These are phyloP conservation scores for Caerostris extrusa DNA, from an alignment of 1,140 invertebrate genomes.

Conservation along the genomic window DNA sequence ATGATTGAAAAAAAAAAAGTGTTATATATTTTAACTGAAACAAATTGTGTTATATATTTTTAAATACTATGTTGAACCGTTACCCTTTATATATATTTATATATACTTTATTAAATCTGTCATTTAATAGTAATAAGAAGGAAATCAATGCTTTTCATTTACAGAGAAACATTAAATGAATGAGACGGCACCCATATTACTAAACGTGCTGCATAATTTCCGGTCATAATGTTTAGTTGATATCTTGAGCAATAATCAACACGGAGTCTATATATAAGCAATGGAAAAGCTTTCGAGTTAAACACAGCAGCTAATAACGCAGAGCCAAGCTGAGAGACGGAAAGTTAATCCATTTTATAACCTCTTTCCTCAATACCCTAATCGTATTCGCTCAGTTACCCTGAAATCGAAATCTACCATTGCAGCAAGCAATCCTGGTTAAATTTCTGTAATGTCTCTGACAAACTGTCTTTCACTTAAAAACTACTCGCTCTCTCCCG, in stretches of 20 bases:
- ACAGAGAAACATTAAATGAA: too few relatives aligned
- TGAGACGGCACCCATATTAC: too few relatives aligned
- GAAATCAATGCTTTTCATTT: too few relatives aligned
- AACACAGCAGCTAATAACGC: background rate
- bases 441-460: conserved; percentile 31
- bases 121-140: too few relatives aligned
- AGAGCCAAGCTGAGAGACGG: background rate
- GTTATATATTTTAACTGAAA: too few relatives aligned
- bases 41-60: too few relatives aligned
- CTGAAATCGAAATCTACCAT: conserved; percentile 2
- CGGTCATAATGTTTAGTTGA: too few relatives aligned
- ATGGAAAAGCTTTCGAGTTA: background rate
- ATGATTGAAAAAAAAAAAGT: too few relatives aligned
- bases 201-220: too few relatives aligned
- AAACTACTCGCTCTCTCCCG: background rate
- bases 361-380: background rate
- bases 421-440: background rate
- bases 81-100: too few relatives aligned
- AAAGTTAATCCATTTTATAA: conserved; percentile 10
- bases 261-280: background rate
- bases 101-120: too few relatives aligned
- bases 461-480: background rate
- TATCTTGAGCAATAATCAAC: background rate
- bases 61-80: too few relatives aligned
- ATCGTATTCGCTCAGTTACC: background rate